These are phyloP conservation scores for Pyrgus malvae DNA, from an alignment of 2,888 invertebrate species.

Conservation along the genomic window DNA sequence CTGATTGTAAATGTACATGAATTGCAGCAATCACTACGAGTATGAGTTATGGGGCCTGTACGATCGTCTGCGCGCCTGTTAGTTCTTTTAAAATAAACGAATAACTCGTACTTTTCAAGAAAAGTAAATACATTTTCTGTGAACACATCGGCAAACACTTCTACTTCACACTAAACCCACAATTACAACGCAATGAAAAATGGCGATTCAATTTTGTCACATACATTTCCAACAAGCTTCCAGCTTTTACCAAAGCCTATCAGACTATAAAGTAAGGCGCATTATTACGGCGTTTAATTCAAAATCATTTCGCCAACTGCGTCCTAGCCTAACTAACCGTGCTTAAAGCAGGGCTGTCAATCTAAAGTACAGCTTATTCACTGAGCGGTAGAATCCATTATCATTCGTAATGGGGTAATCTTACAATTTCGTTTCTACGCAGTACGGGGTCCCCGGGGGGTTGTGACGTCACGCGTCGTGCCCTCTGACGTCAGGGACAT, in stretches of 20 bases:
- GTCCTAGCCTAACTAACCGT: conserved; percentile 32
- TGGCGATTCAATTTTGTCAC: background rate
- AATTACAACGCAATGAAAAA: background rate
- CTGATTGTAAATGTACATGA: too few relatives aligned
- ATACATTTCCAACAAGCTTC: background rate
- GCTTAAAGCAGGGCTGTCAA: conserved; percentile 13
- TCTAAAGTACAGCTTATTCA: conserved; percentile 27
- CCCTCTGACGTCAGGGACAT: conserved; percentile 43
- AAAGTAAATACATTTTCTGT: too few relatives aligned
- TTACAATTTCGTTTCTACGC: conserved; percentile 44
- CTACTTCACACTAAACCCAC: too few relatives aligned
- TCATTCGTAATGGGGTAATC: conserved; percentile 19
- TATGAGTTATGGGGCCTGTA: too few relatives aligned
- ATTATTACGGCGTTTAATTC: conserved; percentile 12
- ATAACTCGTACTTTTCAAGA: too few relatives aligned
- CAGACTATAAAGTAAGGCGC: background rate
- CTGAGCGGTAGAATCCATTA: conserved; percentile 24
- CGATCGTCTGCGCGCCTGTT: too few relatives aligned
- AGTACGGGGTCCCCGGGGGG: conserved; percentile 39
- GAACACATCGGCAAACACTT: too few relatives aligned
- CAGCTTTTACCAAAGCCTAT: background rate
- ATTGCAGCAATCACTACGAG: too few relatives aligned
- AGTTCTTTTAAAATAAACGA: too few relatives aligned
- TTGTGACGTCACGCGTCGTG: conserved; percentile 47
- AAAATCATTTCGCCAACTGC: conserved; percentile 13